These are phyloP conservation scores for Heptranchias perlo DNA, from an alignment of 2,113 vertebrate genomes.

Conservation along the genomic window DNA sequence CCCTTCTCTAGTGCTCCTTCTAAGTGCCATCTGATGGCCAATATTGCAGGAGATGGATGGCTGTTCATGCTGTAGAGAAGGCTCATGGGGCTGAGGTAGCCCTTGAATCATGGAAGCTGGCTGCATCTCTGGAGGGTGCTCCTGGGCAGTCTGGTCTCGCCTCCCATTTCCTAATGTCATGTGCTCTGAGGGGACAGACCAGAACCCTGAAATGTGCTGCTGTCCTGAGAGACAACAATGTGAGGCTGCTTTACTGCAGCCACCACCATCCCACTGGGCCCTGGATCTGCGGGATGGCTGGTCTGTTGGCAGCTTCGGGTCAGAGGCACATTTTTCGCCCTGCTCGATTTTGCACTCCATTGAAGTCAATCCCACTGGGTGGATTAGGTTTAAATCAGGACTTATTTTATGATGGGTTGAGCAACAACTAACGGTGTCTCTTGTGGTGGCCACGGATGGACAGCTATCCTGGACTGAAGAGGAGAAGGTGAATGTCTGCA, in stretches of 20 bases:
- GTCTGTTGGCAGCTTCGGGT: background rate
- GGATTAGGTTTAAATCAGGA: background rate
- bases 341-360: background rate
- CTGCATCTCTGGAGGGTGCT: background rate
- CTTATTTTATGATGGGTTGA: background rate
- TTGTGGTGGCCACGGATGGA: background rate
- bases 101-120: too few relatives aligned
- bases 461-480: background rate
- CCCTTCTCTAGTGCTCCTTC: too few relatives aligned
- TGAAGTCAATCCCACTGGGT: background rate
- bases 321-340: background rate
- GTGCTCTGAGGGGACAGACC: too few relatives aligned
- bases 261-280: background rate
- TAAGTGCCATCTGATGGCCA: too few relatives aligned
- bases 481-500: background rate
- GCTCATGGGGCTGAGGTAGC: too few relatives aligned
- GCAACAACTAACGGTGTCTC: background rate
- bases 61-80: too few relatives aligned
- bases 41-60: too few relatives aligned
- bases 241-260: background rate
- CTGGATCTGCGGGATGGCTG: background rate
- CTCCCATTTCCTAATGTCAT: background rate
- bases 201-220: too few relatives aligned
- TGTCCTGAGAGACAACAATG: background rate
- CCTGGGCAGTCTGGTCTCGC: background rate